Evolutionary conservation across 1,140 invertebrate species (phyloP).

Genomic region (Ctenoplectra terminalis): DNA sequence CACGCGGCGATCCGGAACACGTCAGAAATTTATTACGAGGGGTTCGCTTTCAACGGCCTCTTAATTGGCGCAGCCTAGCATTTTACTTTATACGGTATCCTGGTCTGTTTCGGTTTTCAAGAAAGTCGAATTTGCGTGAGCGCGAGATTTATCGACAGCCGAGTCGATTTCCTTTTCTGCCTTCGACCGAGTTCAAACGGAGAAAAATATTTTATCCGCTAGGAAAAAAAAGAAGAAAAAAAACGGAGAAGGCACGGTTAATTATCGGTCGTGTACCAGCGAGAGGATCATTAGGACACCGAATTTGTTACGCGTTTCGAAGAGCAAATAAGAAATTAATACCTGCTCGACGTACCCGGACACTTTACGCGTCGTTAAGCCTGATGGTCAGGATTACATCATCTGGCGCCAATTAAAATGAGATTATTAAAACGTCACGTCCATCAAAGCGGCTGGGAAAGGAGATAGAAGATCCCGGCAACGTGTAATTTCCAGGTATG

Average conservation of each 20-base stretch:
- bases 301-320: conserved; percentile 24
- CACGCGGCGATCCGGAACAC: neutral
- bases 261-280: neutral
- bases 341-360: neutral
- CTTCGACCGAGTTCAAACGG: neutral
- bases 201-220: neutral
- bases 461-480: conserved; percentile 12
- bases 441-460: conserved; percentile 26
- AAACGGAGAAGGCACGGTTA: neutral
- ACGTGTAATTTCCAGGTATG: conserved; percentile 49
- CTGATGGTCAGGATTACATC: conserved; percentile 24
- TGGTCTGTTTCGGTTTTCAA: neutral
- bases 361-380: conserved; percentile 24
- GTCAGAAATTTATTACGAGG: neutral
- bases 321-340: conserved; percentile 38
- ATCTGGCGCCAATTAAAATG: conserved; percentile 50
- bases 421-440: conserved; percentile 56
- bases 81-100: conserved; percentile 15
- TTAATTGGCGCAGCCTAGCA: neutral
- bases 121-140: conserved; percentile 9
- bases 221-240: too few species aligned
- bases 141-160: neutral
- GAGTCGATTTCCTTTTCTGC: neutral
- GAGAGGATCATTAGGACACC: conserved; percentile 16
- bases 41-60: neutral